Evolutionary conservation across 2,113 vertebrate genomes (phyloP), one percentile per base, ranked within the genome.

Genomic region (Megalops atlanticus): DNA sequence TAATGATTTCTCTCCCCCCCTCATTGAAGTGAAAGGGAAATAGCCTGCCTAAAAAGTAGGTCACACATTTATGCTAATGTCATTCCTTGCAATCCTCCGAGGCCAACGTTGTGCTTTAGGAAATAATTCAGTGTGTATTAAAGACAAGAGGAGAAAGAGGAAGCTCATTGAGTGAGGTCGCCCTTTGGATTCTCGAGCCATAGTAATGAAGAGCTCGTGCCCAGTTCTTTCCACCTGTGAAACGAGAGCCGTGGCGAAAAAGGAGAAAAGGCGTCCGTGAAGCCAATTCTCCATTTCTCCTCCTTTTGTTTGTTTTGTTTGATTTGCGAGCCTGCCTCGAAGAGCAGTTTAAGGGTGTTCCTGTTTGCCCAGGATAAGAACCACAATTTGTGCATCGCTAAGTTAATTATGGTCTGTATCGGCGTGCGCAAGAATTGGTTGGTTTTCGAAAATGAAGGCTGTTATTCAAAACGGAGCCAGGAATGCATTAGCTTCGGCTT

Each of bases 321-420:
- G 79, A 80, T 73, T 80, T 80, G 69, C 54, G 72, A 52, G 79
- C 70, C 79, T 80, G 79, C 35, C 79, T 39, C 31, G 11, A 54
- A 80, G 38, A 35, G 47, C 69, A 6, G 47, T 80, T 80, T 80
- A 38, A 33, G 43, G 43, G 15, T 72, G 14, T 68, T 39, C 76
- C 76, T 78, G 79, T 80, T 80, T 80, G 35, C 70, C 69, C 35
- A 39, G 79, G 70, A 80, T 73, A 74, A 80, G 79, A 80, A 80
- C 69, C 45, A 80, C 79, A 74, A 80, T 80, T 80, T 80, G 36
- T 73, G 79, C 69, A 80, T 74, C 45, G 47, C 78, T 79, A 79
- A 79, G 78, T 79, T 79, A 80, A 80, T 80, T 80, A 80, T 74
- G 45, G 79, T 54, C 79, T 80, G 79, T 80, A 43, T 80, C 43